Conservation (phyloP, 2,888 invertebrate species). For the Leucoma salicis region DNA sequence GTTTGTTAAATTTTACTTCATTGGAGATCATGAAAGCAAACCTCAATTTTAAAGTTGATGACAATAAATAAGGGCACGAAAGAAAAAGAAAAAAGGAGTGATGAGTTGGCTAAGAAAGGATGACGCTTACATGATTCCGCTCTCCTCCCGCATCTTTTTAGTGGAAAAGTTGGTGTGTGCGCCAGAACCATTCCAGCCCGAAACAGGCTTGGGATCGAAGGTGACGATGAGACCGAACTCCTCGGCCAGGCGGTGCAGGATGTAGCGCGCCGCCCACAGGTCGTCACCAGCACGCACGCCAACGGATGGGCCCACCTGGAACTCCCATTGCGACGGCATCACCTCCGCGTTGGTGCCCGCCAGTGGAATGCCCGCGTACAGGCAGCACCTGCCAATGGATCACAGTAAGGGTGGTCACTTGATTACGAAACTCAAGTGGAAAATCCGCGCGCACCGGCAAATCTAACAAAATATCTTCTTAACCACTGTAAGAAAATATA, state of each 20-base stretch:
- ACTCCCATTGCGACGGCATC: constrained; percentile 98
- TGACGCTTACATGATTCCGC: constrained; percentile 89
- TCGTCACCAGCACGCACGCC: constrained; percentile 93
- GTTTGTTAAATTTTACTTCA: too few species aligned
- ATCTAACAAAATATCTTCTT: too few species aligned
- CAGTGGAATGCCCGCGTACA: constrained; percentile 96
- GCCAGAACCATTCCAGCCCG: constrained; percentile 98
- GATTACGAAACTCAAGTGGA: too few species aligned
- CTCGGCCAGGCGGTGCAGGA: constrained; percentile 94
- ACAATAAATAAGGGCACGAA: too few species aligned
- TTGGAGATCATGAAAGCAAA: too few species aligned
- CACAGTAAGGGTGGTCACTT: too few species aligned
- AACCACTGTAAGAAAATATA: too few species aligned
- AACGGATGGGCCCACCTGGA: constrained; percentile 95
- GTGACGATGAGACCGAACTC: constrained; percentile 91
- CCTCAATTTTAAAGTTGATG: too few species aligned
- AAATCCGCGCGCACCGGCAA: too few species aligned
- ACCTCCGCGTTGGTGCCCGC: constrained; percentile 98
- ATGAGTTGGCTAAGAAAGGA: too few species aligned
- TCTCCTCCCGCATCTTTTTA: constrained; percentile 92
- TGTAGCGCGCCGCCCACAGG: constrained; percentile 93
- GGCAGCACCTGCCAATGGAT: constrained; percentile 82
- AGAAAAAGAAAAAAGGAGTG: too few species aligned
- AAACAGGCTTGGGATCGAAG: constrained; percentile 82
- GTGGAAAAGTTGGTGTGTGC: constrained; percentile 99